A percentile compares a stretch with the other conserved stretches of the same genome.
Evolutionary conservation across 1,140 invertebrate genomes (phyloP).

Genomic region (Drosophila grimshawi): DNA sequence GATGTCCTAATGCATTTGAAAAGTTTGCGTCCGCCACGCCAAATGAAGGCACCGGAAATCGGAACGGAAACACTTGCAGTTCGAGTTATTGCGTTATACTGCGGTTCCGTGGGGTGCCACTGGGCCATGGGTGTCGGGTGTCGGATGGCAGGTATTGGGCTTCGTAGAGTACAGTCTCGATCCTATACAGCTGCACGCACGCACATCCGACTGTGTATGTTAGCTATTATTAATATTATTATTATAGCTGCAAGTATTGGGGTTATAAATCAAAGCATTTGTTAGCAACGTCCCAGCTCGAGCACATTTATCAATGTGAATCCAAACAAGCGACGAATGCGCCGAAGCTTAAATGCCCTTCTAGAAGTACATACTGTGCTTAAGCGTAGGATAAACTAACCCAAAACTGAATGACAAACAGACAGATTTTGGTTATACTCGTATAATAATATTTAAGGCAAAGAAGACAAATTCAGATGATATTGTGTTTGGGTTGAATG

Average conservation of each 20-base stretch:
- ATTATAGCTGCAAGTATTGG: neutral
- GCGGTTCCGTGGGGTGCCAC: slow-evolving; percentile 35
- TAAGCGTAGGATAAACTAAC: no score
- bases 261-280: slow-evolving; percentile 67
- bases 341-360: neutral
- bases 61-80: slow-evolving; percentile 80
- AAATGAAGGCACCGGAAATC: slow-evolving; percentile 70
- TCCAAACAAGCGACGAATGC: neutral
- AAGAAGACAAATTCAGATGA: no score
- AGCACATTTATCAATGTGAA: slow-evolving; percentile 43
- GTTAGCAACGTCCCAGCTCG: slow-evolving; percentile 33
- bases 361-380: neutral
- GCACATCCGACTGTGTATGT: slow-evolving; percentile 57
- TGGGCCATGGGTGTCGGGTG: neutral
- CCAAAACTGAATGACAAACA: no score
- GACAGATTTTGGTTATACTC: no score
- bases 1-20: slow-evolving; percentile 68
- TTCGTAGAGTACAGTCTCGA: neutral
- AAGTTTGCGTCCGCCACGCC: slow-evolving; percentile 65
- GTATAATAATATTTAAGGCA: no score
- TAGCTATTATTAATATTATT: slow-evolving; percentile 71
- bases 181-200: slow-evolving; percentile 17
- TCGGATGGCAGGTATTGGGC: neutral
- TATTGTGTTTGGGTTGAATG: no score
- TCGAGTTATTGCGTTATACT: slow-evolving; percentile 68